Evolutionary conservation across 2,797 vertebrate genomes (phyloP).

Genomic region (Malurus splendens): DNA sequence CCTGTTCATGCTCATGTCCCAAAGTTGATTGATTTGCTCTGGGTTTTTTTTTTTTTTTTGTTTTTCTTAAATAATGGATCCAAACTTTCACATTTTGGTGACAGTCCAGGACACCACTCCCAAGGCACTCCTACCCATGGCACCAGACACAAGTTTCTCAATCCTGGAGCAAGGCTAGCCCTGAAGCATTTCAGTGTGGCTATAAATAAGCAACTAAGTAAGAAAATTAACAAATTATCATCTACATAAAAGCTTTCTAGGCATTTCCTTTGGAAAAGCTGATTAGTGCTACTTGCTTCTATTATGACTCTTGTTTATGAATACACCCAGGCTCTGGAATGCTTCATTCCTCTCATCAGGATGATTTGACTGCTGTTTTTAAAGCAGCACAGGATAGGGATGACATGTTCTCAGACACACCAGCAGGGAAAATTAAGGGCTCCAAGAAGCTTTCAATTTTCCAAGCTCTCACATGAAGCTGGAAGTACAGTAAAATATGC

Average conservation of each 20-base stretch:
- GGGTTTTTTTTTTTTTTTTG: too few species aligned
- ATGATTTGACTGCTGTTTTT: background rate
- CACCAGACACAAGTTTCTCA: constrained; percentile 20
- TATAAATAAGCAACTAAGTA: constrained; percentile 36
- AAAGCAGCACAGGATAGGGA: background rate
- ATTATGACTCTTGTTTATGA: background rate
- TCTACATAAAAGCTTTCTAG: constrained; percentile 44
- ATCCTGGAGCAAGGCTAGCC: constrained; percentile 3
- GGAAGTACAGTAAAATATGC: background rate
- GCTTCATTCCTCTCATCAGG: background rate
- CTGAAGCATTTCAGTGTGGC: constrained; percentile 1
- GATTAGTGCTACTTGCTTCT: constrained; percentile 43
- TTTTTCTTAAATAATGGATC: background rate
- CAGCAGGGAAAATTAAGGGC: background rate
- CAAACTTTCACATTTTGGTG: background rate
- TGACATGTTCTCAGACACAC: background rate
- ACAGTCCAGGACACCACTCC: background rate
- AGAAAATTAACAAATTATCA: constrained; percentile 32
- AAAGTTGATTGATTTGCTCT: background rate
- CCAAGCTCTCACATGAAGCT: background rate
- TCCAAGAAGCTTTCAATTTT: background rate
- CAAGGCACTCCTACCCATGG: background rate
- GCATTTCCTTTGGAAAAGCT: constrained; percentile 54
- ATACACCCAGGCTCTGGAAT: background rate
- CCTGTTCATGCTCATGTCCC: background rate